Base-by-base conservation (phyloP, 2,888 invertebrate species). In the Alloplasta piceator region DNA sequence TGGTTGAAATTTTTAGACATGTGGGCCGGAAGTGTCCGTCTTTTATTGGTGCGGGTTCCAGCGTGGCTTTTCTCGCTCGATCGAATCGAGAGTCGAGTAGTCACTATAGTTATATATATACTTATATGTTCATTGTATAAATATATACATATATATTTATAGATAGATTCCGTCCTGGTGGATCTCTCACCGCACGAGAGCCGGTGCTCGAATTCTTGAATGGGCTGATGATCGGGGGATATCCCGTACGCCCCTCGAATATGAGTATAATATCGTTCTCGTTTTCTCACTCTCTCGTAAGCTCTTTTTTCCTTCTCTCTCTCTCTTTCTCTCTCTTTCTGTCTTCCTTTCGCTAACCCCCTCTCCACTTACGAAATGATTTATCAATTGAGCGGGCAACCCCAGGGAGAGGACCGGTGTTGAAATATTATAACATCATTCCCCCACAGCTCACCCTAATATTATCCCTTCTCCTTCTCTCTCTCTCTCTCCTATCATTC, bases 351-450 rank as follows among this genome's bases (percentile, higher is more conserved):
- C 58, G 55, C 66, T 56, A 77, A 61, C 60, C 88, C 85, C 86
- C 86, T 87, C 85, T 86, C 85, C 86, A 88, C 88, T 89, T 88
- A 87, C 86, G 82, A 88, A 87, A 89, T 89, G 90, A 91, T 91
- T 90, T 91, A 90, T 90, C 91, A 90, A 91, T 90, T 89, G 89
- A 89, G 85, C 87, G 84, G 85, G 79, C 88, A 88, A 89, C 88
- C 88, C 89, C 85, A 86, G 85, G 87, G 87, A 88, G 86, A 88
- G 86, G 85, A 84, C 76, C 67, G 86, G 90, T 89, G 89, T 89
- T 90, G 92, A 92, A 92, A 92, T 91, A 92, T 92, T 91, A 91
- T 91, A 91, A 91, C 89, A 90, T 91, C 87, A 89, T 89, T 89
- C 86, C 88, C 85, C 85, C 83, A 84, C 84, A 85, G 87, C 86